A percentile compares a stretch with the other conserved stretches of the same genome.
These are phyloP conservation scores for Nudaria mundana DNA, from an alignment of 2,888 invertebrate species.

Conservation along the genomic window DNA sequence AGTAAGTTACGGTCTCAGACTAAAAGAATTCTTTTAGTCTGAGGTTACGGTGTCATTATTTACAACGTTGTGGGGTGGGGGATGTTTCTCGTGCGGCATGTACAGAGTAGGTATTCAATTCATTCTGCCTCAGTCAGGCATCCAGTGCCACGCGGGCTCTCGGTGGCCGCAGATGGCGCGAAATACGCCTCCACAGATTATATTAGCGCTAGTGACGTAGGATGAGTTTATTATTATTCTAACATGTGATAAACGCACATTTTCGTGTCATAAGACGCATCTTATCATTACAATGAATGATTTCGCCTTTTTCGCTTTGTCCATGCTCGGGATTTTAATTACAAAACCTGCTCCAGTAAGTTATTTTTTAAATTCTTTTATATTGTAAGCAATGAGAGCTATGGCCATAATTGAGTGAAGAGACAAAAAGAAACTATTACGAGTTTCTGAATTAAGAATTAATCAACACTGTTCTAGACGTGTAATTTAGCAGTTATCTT, in stretches of 20 bases:
- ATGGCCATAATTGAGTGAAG: no score
- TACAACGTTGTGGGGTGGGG: conserved; percentile 17
- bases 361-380: conserved; percentile 6
- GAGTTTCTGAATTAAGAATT: no score
- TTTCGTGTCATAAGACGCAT: conserved; percentile 40
- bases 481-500: no score
- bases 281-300: conserved; percentile 52
- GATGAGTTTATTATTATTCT: conserved; percentile 12
- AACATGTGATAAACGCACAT: conserved; percentile 41
- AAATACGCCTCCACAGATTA: conserved; percentile 15
- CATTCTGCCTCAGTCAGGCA: conserved; percentile 12
- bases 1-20: conserved; percentile 18
- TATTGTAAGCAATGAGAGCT: no score
- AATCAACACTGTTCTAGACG: no score
- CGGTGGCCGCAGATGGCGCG: conserved; percentile 19
- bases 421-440: no score
- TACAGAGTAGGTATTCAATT: conserved; percentile 6
- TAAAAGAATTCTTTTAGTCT: no score
- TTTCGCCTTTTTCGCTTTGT: conserved; percentile 50
- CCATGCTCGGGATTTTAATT: conserved; percentile 47
- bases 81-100: conserved; percentile 11
- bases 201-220: conserved; percentile 18
- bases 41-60: conserved; percentile 16
- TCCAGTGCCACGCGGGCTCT: conserved; percentile 30
- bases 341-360: conserved; percentile 40